These are phyloP conservation scores for Pyrocoelia pectoralis DNA, from an alignment of 2,888 invertebrate species.

Conservation along the genomic window DNA sequence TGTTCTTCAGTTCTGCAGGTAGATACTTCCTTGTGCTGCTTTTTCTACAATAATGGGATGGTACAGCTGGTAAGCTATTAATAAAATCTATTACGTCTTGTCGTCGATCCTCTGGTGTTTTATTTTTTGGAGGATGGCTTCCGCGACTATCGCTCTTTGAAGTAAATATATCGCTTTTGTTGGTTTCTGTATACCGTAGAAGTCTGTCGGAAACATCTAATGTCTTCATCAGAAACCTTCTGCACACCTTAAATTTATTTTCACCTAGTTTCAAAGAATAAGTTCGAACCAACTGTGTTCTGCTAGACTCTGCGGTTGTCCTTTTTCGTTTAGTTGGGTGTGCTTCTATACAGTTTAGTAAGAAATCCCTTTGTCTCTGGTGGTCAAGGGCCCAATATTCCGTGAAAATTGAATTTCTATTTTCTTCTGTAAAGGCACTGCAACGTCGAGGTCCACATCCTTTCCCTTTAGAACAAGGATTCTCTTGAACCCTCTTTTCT, in stretches of 20 bases:
- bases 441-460: conserved; percentile 2
- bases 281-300: too few relatives aligned
- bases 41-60: background rate
- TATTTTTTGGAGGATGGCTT: conserved; percentile 1
- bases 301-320: background rate
- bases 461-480: background rate
- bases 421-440: background rate
- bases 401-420: background rate
- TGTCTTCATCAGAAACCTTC: background rate
- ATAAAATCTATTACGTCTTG: background rate
- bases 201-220: background rate
- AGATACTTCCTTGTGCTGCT: conserved; percentile 3
- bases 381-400: background rate
- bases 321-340: background rate
- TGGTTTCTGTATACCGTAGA: too few relatives aligned
- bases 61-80: background rate
- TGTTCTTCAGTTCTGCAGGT: background rate
- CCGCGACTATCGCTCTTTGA: background rate
- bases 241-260: background rate
- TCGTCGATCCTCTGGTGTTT: background rate
- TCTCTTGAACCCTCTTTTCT: conserved; percentile 2
- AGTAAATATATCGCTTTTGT: too few relatives aligned
- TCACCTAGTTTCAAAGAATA: too few relatives aligned
- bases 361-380: background rate
- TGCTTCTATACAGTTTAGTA: conserved; percentile 2